Percentiles rank a stretch among this genome's conserved stretches.
These are phyloP conservation scores for Rhamphomyia laevipes DNA, from an alignment of 2,888 invertebrate species.

Conservation along the genomic window DNA sequence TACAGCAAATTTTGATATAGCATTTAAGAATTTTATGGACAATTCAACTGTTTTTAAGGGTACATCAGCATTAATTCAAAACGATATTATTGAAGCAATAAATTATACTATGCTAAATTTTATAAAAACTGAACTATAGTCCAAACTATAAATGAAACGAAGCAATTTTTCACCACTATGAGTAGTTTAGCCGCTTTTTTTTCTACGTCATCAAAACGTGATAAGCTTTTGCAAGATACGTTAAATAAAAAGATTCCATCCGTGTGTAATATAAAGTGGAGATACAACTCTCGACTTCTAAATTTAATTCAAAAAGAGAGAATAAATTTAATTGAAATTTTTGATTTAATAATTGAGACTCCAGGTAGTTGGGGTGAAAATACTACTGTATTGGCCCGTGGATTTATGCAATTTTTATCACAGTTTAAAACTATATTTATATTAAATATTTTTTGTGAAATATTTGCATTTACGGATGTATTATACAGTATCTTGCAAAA, in stretches of 20 bases:
- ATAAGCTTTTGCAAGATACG: slow-evolving; percentile 6
- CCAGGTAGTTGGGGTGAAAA: slow-evolving; percentile 7
- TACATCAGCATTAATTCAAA: background rate
- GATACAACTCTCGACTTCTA: slow-evolving; percentile 5
- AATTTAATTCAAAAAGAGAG: slow-evolving; percentile 9
- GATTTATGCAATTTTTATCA: slow-evolving; percentile 3
- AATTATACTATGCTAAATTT: slow-evolving; percentile 2
- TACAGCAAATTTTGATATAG: background rate
- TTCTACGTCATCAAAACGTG: slow-evolving; percentile 1
- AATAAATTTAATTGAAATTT: slow-evolving; percentile 8
- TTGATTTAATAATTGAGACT: slow-evolving; percentile 5
- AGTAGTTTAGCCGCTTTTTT: slow-evolving; percentile 3
- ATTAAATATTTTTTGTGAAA: slow-evolving; percentile 7
- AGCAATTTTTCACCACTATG: slow-evolving; percentile 1
- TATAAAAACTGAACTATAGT: slow-evolving; percentile 21
- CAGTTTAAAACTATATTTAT: slow-evolving; percentile 8
- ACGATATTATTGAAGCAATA: background rate
- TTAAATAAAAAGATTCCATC: slow-evolving; percentile 6
- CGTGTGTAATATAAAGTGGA: slow-evolving; percentile 9
- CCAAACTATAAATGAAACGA: slow-evolving; percentile 8
- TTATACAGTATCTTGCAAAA: slow-evolving; percentile 8
- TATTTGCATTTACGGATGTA: slow-evolving; percentile 3
- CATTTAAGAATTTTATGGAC: slow-evolving; percentile 7
- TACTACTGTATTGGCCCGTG: slow-evolving; percentile 6
- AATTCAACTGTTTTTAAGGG: background rate